phyloP scores from a whole-genome alignment of 2,797 vertebrate species.

The Poecilia gillii region DNA sequence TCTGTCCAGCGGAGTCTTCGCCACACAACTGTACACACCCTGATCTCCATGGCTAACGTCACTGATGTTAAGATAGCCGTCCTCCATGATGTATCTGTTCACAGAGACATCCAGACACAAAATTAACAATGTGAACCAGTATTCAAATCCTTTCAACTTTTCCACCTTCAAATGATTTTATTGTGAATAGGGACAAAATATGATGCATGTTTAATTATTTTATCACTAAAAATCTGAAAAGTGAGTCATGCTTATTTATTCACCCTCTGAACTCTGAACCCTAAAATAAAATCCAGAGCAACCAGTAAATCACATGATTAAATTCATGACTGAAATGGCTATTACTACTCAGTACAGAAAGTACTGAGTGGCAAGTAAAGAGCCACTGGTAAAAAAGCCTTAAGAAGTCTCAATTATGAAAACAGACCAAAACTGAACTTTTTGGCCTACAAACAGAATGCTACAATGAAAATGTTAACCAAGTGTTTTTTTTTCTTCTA shows the following conservation, averaged over 20 bases:
- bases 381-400: not conserved
- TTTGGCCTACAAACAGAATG: not conserved
- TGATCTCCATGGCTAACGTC: slow-evolving; percentile 87
- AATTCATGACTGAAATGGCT: not conserved
- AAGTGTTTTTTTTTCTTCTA: not conserved
- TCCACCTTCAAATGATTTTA: not conserved
- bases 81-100: slow-evolving; percentile 86
- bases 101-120: slow-evolving; percentile 31
- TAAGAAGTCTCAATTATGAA: not conserved
- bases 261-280: not conserved
- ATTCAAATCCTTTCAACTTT: not conserved
- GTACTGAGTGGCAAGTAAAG: not conserved
- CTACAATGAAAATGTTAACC: not conserved
- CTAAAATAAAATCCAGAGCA: not conserved
- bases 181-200: not conserved
- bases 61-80: slow-evolving; percentile 85
- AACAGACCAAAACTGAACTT: not conserved
- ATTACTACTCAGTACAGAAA: not conserved
- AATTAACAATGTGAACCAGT: slow-evolving; percentile 32
- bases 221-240: not conserved
- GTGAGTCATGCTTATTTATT: not conserved
- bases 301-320: too few species aligned
- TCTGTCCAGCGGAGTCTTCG: slow-evolving; percentile 85
- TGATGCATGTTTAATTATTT: not conserved
- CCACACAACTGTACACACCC: slow-evolving; percentile 88